Conservation (phyloP, 2,888 invertebrate genomes). For the Cataglyphis cursor region DNA sequence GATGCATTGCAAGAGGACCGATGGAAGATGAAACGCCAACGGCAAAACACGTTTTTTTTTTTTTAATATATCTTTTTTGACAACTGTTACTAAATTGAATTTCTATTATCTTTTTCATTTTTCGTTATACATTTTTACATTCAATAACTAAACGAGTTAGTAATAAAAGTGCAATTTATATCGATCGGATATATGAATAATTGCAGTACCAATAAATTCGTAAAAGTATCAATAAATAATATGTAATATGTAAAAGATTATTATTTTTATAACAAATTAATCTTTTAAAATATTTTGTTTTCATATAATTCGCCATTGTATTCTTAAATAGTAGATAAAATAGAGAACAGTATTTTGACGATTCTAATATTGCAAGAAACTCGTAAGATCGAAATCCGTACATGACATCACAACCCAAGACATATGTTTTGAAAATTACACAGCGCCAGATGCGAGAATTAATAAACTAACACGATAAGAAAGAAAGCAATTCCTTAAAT, state of each 20-base stretch:
- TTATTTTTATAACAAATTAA: not conserved
- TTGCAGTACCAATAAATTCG: not conserved
- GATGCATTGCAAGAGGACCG: not conserved
- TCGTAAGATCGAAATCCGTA: not conserved
- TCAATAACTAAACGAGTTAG: conserved; percentile 4
- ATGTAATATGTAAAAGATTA: not conserved
- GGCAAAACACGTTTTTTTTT: not conserved
- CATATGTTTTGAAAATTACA: conserved; percentile 11
- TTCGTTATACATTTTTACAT: conserved; percentile 20
- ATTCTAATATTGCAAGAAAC: not conserved
- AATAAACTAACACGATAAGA: conserved; percentile 16
- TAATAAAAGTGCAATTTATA: conserved; percentile 9
- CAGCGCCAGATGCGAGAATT: conserved; percentile 2
- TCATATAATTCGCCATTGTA: not conserved
- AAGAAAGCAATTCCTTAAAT: conserved; percentile 27
- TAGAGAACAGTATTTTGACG: not conserved
- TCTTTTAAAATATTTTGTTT: not conserved
- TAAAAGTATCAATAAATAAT: not conserved
- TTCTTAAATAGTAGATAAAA: not conserved
- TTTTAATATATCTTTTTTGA: conserved; percentile 1
- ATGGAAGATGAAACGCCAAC: conserved; percentile 7
- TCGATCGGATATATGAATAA: not conserved
- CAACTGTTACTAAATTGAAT: conserved; percentile 19
- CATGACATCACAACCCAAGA: not conserved
- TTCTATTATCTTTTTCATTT: conserved; percentile 10